Evolutionary conservation across 2,797 vertebrate genomes (phyloP).

Genomic region (Peromyscus eremicus): DNA sequence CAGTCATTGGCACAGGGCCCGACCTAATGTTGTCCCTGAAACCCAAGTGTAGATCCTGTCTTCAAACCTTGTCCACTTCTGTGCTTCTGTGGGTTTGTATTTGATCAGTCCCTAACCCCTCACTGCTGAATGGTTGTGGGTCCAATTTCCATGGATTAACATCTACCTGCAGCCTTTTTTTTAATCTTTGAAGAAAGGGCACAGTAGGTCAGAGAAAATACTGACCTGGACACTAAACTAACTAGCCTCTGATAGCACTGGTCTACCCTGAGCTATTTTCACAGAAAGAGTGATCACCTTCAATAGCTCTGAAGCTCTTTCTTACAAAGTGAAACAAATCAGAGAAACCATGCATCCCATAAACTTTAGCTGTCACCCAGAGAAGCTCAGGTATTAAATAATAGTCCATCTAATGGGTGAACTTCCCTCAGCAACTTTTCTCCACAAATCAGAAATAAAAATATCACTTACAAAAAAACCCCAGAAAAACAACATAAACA

Average conservation of each 20-base stretch:
- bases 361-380: not conserved
- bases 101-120: not conserved
- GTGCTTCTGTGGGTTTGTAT: not conserved
- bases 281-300: not conserved
- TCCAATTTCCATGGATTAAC: not conserved
- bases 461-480: not conserved
- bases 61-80: not conserved
- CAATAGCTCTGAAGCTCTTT: not conserved
- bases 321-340: not conserved
- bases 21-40: not conserved
- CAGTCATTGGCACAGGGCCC: not conserved
- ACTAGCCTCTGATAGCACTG: not conserved
- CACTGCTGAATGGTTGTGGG: not conserved
- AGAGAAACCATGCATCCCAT: not conserved
- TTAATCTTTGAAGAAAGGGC: not conserved
- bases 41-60: not conserved
- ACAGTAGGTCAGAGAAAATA: not conserved
- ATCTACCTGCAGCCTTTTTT: not conserved
- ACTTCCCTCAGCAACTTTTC: not conserved
- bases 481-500: conserved; percentile 8
- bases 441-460: conserved; percentile 59
- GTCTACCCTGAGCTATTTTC: not conserved
- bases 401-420: not conserved
- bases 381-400: not conserved
- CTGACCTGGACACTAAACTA: not conserved